Percentiles rank a stretch among this genome's conserved stretches.
Conservation (phyloP, 2,797 vertebrate genomes). For the Carduelis carduelis region DNA sequence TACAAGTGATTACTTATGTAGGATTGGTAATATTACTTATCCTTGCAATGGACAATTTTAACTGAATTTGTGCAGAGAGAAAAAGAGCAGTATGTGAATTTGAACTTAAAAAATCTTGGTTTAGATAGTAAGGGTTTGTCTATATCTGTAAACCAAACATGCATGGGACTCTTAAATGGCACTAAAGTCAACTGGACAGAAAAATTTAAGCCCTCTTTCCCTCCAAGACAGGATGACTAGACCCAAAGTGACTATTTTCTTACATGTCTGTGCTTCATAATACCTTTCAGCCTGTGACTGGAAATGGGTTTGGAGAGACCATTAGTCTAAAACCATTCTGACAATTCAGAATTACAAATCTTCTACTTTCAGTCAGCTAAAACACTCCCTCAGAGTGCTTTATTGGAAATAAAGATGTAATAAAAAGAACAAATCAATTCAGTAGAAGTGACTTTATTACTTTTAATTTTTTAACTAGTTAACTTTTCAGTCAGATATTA, state of each 20-base stretch:
- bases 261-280: background rate
- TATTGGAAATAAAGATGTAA: background rate
- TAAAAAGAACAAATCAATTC: background rate
- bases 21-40: background rate
- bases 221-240: background rate
- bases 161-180: background rate
- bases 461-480: background rate
- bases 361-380: background rate
- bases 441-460: background rate
- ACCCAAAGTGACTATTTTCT: background rate
- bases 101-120: background rate
- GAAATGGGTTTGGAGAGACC: background rate
- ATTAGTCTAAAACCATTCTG: background rate
- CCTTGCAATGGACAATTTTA: background rate
- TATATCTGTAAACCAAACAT: background rate
- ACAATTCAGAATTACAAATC: background rate
- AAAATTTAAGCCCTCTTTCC: background rate
- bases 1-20: background rate
- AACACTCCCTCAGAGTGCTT: background rate
- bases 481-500: background rate
- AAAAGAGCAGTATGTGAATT: background rate
- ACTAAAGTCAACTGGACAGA: background rate
- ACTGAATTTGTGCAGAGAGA: background rate
- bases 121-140: background rate
- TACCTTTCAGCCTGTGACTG: background rate